Conservation (phyloP, 2,888 invertebrate genomes). For the Caenorhabditis zanzibari region DNA sequence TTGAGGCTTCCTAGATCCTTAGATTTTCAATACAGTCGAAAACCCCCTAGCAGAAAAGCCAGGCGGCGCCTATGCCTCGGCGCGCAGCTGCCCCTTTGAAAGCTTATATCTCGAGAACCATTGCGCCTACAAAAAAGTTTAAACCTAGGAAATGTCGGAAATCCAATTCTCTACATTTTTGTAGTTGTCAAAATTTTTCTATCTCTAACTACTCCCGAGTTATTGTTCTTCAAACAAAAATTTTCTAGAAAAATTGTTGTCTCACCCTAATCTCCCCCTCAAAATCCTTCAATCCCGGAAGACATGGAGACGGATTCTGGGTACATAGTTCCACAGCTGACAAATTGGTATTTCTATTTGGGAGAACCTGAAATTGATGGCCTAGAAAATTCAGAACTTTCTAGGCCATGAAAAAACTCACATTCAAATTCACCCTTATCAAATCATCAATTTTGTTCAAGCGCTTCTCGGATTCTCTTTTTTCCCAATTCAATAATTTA, state of each 20-base stretch:
- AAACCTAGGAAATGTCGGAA: too few species aligned
- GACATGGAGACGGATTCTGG: constrained; percentile 21
- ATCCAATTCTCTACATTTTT: too few species aligned
- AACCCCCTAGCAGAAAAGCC: too few species aligned
- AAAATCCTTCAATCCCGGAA: constrained; percentile 47
- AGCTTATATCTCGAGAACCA: too few species aligned
- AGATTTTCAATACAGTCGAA: too few species aligned
- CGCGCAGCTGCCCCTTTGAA: too few species aligned
- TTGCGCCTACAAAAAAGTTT: too few species aligned
- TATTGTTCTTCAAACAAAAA: too few species aligned
- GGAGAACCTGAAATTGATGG: constrained; percentile 47
- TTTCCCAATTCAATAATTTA: constrained; percentile 58
- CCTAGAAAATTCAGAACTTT: neutral
- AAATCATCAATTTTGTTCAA: constrained; percentile 55
- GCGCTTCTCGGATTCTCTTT: constrained; percentile 49
- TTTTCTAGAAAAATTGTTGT: too few species aligned
- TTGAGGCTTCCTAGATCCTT: too few species aligned
- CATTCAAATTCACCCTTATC: constrained; percentile 42
- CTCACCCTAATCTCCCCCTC: constrained; percentile 60
- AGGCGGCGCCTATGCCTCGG: too few species aligned
- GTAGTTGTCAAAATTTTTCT: neutral
- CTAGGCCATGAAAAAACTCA: constrained; percentile 7
- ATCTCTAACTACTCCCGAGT: too few species aligned
- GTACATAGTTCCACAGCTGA: constrained; percentile 52
- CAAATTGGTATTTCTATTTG: constrained; percentile 34